Conservation (phyloP, 1,140 invertebrate species). For the Aricia agestis region DNA sequence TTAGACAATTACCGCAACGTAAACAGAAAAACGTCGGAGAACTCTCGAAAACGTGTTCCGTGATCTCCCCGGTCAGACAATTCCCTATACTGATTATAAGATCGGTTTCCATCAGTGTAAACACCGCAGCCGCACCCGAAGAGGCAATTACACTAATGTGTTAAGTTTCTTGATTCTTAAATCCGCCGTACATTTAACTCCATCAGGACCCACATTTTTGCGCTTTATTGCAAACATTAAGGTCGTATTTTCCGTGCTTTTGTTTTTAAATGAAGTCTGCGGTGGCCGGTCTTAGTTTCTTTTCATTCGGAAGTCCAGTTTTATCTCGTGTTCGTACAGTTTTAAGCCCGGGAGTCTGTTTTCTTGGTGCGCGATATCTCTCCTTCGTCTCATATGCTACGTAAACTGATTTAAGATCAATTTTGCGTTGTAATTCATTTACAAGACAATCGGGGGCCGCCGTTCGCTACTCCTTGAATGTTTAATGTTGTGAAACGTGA, state of each 20-base stretch:
- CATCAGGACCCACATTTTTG: not conserved
- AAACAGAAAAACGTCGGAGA: conserved; percentile 67
- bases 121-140: not conserved
- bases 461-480: no score
- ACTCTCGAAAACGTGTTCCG: conserved; percentile 62
- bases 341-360: not conserved
- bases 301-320: not conserved
- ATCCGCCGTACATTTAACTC: conserved; percentile 9
- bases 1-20: conserved; percentile 70
- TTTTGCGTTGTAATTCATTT: no score
- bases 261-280: not conserved
- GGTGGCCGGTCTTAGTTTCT: not conserved
- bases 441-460: no score
- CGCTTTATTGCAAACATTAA: conserved; percentile 2
- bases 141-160: conserved; percentile 16
- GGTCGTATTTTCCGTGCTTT: not conserved
- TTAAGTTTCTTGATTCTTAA: conserved; percentile 13
- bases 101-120: not conserved
- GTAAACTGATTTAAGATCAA: no score
- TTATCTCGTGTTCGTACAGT: not conserved
- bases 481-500: no score
- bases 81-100: conserved; percentile 26
- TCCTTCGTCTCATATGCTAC: no score
- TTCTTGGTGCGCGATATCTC: not conserved
- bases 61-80: conserved; percentile 50